Percentiles rank a stretch among this genome's conserved stretches.
These are phyloP conservation scores for Cerastoderma edule DNA, from an alignment of 2,888 invertebrate genomes.

Conservation along the genomic window DNA sequence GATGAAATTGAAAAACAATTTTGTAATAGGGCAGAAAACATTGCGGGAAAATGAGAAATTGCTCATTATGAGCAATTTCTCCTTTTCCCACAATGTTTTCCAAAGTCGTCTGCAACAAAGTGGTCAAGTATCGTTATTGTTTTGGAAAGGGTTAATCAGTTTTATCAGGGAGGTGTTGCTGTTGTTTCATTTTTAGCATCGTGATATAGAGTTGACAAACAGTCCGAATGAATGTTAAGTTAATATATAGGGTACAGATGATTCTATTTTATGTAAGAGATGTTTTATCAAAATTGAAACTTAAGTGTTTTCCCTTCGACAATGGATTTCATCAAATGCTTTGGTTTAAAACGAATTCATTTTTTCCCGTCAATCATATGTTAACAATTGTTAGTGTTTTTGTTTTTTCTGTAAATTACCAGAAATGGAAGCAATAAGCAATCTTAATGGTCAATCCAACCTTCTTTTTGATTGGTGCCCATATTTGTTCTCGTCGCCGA, in stretches of 20 bases:
- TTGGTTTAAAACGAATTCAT: too few relatives aligned
- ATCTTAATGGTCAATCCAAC: too few relatives aligned
- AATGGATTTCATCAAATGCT: not conserved
- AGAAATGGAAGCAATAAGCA: too few relatives aligned
- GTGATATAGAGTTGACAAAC: not conserved
- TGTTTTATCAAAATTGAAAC: not conserved
- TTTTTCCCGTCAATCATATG: too few relatives aligned
- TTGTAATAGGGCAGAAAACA: too few relatives aligned
- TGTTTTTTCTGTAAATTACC: too few relatives aligned
- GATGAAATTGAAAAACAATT: too few relatives aligned
- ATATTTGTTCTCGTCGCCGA: too few relatives aligned
- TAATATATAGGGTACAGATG: not conserved
- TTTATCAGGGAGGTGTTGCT: not conserved
- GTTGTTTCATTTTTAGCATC: too few relatives aligned
- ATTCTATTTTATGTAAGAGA: not conserved
- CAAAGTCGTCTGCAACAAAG: too few relatives aligned
- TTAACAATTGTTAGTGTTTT: too few relatives aligned
- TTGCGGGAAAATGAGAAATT: constrained; percentile 2
- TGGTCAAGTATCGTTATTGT: not conserved
- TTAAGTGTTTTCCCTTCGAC: not conserved
- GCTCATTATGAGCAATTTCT: constrained; percentile 3
- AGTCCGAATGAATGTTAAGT: not conserved
- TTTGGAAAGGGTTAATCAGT: constrained; percentile 5
- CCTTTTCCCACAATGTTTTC: constrained; percentile 14
- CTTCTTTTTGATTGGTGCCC: too few relatives aligned